Conservation (phyloP, 2,888 invertebrate genomes). For the Amorpha juglandis region DNA sequence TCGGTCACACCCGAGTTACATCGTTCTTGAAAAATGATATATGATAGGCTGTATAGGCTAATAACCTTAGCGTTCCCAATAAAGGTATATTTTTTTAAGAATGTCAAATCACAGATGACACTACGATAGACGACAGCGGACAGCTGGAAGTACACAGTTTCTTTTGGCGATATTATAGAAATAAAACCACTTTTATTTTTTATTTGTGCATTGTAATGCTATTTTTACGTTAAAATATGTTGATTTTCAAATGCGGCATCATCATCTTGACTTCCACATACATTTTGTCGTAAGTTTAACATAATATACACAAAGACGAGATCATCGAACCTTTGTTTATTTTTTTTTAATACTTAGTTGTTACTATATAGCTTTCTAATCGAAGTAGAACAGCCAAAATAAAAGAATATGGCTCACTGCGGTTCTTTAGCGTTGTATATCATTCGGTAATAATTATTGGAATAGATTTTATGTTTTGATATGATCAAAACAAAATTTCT, state of each 20-base stretch:
- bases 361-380: constrained; percentile 16
- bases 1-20: too few species aligned
- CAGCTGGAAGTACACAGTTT: neutral
- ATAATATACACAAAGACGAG: neutral
- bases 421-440: neutral
- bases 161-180: constrained; percentile 9
- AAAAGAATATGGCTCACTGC: neutral
- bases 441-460: neutral
- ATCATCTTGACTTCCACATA: constrained; percentile 69
- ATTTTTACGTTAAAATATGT: constrained; percentile 58
- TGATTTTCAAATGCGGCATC: constrained; percentile 74
- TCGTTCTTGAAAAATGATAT: too few species aligned
- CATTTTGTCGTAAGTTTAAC: constrained; percentile 71
- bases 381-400: constrained; percentile 1
- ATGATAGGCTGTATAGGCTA: too few species aligned
- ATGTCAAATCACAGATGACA: neutral
- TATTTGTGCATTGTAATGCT: constrained; percentile 17
- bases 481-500: too few species aligned
- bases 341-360: constrained; percentile 24
- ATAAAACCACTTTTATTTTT: constrained; percentile 9
- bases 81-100: too few species aligned
- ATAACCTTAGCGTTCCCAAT: too few species aligned
- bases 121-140: constrained; percentile 5
- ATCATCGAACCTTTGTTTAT: constrained; percentile 26
- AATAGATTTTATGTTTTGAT: neutral